Conservation (phyloP, 2,888 invertebrate species). For the Lacanobia wlatinum region DNA sequence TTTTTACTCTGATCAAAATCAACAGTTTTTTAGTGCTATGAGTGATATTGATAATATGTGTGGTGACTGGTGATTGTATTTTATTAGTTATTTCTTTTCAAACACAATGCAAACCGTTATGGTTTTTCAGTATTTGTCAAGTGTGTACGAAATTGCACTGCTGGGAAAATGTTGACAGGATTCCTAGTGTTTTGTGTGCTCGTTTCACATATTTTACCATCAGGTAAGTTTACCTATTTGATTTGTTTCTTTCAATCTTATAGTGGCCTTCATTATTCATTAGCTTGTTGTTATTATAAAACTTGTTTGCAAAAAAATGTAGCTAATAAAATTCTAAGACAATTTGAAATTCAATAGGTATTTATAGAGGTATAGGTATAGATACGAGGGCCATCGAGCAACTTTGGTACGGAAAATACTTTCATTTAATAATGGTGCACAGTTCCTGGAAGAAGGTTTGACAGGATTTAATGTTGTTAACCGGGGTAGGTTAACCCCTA, state of each 20-base stretch:
- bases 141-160: constrained; percentile 80
- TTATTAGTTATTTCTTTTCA: constrained; percentile 70
- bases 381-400: background rate
- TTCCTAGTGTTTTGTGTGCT: constrained; percentile 80
- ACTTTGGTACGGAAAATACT: background rate
- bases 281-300: constrained; percentile 18
- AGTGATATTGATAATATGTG: constrained; percentile 72
- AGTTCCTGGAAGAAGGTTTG: no score
- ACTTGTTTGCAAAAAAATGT: constrained; percentile 25
- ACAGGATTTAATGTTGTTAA: no score
- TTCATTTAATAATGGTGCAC: background rate
- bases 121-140: constrained; percentile 78
- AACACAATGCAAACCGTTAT: constrained; percentile 86
- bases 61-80: constrained; percentile 74
- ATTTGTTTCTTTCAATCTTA: constrained; percentile 3
- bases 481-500: no score
- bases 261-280: constrained; percentile 33
- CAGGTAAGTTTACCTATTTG: constrained; percentile 76
- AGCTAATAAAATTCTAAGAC: background rate
- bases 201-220: constrained; percentile 78
- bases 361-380: no score
- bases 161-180: constrained; percentile 87
- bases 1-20: constrained; percentile 74
- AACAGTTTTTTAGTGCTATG: constrained; percentile 76
- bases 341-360: background rate